Evolutionary conservation across 2,113 vertebrate genomes (phyloP).

Genomic region (Atrichornis clamosus): DNA sequence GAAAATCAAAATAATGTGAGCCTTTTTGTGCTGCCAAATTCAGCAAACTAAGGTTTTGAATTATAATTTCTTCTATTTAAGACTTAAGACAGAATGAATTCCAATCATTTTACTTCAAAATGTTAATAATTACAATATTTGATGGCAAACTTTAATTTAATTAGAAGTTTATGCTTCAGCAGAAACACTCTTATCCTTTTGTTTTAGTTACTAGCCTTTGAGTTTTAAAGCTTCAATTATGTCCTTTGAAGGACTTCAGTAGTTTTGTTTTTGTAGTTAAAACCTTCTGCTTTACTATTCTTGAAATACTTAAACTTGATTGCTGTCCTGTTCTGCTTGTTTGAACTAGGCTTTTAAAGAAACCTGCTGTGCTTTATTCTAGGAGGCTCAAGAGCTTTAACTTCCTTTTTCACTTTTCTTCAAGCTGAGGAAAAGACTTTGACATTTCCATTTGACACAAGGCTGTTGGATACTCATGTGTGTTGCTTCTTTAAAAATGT

Average conservation of each 20-base stretch:
- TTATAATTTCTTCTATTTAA: background rate
- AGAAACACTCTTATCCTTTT: background rate
- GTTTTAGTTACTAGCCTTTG: background rate
- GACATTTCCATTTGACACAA: background rate
- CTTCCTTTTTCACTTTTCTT: background rate
- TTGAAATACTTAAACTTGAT: background rate
- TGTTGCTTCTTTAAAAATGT: background rate
- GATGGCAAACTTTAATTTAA: background rate
- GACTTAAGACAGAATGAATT: background rate
- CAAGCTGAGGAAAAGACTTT: background rate
- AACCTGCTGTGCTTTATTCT: background rate
- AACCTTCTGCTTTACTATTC: background rate
- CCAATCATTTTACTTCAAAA: background rate
- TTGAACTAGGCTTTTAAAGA: background rate
- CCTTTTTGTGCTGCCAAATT: background rate
- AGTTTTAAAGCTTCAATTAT: background rate
- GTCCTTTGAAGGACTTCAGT: background rate
- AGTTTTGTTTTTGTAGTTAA: background rate
- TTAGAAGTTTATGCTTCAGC: background rate
- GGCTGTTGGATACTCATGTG: background rate
- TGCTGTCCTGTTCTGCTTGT: background rate
- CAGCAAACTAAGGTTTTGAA: background rate
- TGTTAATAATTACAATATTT: background rate
- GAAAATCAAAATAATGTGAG: background rate
- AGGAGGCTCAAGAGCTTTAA: background rate